Percentiles rank a stretch among this genome's conserved stretches.
phyloP scores from a whole-genome alignment of 2,113 vertebrate genomes.

The Spilogale gracilis region DNA sequence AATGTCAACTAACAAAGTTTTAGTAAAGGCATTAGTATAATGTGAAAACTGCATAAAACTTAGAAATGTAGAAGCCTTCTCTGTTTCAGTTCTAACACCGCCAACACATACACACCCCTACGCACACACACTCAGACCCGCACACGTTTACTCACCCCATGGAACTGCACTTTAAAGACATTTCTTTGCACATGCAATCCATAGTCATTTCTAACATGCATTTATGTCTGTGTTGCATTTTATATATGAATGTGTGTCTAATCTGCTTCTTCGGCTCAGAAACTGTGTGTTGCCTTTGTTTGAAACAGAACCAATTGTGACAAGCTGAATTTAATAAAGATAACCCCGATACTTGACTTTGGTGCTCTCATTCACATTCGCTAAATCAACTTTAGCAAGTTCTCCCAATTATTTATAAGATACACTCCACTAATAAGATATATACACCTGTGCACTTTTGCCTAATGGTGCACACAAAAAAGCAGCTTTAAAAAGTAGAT shows the following conservation, averaged over 20 bases:
- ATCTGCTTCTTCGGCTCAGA: neutral
- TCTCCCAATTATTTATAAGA: slow-evolving; percentile 47
- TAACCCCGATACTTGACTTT: neutral
- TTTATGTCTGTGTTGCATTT: neutral
- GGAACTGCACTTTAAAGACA: neutral
- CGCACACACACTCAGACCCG: neutral
- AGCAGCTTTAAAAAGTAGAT: neutral
- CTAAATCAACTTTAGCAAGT: neutral
- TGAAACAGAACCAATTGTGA: neutral
- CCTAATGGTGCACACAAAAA: neutral
- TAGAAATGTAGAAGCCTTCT: neutral
- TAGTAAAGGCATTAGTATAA: neutral
- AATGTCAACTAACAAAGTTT: neutral
- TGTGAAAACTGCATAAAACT: neutral
- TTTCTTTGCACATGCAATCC: neutral
- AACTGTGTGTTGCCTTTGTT: neutral
- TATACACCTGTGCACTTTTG: neutral
- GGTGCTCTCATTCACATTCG: neutral
- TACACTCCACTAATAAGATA: neutral
- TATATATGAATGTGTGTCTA: neutral
- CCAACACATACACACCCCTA: neutral
- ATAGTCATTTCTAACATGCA: neutral
- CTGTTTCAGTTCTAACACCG: neutral
- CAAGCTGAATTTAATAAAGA: neutral
- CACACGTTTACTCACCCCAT: neutral